Base-by-base conservation (phyloP, 1,140 invertebrate species). In the Rhagoletis zephyria region DNA sequence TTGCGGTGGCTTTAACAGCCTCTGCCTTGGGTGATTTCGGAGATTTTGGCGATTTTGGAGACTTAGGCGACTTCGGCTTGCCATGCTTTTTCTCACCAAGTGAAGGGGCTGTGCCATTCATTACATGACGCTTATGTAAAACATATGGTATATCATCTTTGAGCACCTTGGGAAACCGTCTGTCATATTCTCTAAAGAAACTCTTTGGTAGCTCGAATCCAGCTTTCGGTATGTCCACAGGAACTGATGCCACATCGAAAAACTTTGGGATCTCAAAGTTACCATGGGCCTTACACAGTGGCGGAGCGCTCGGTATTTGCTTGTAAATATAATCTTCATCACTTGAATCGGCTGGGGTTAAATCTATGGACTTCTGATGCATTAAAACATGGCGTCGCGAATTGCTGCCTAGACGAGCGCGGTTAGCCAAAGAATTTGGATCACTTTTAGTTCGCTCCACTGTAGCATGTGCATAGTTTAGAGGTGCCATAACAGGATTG, bases 371-470 rank as follows among this genome's bases (percentile, higher is more conserved):
- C 91, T 97, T 97, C 89, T 97, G 97, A 92, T 97, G 96, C 94
- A 96, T 97, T n/a, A 97, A 92, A 61, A 96, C 95, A 90, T 96
- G 95, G 2, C 96, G 94, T 51, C 96, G 94, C 10, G 95, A 95
- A 90, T 95, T 96, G 42, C 95, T 96, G 87, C 95, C 96, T 88
- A 96, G 93, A 67, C 95, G 94, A 86, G 95, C 95, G 81, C 96
- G 94, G 89, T 95, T 95, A 0, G 96, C 95, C 85, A 95, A 93
- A 60, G 95, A 95, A 90, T 97, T 97, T 1, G 97, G 96, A 94
- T 97, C 97, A 89, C 96, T 97, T 91, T 97, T 97, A 7, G 96
- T 97, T 87, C 96, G 94, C 92, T 97, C 96, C 0, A 97, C 96
- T 0, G 96, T 96, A 19, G 95, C 95, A 90, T 96, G 96, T 14